Conservation (phyloP, 2,888 invertebrate genomes). For the Axea sp. region DNA sequence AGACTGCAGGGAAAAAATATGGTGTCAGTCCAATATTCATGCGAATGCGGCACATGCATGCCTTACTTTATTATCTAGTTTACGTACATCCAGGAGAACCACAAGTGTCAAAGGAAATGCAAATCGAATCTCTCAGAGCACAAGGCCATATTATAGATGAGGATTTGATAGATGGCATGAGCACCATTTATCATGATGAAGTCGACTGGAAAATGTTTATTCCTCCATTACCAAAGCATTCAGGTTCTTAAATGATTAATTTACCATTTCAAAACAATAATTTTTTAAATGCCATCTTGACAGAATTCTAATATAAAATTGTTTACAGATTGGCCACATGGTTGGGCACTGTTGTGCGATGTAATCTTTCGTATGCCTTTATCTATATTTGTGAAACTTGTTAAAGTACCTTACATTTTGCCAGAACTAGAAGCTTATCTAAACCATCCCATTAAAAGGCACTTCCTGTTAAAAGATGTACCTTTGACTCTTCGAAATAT, state of each 20-base stretch:
- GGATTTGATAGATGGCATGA: constrained; percentile 79
- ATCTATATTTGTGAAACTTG: constrained; percentile 84
- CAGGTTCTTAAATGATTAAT: constrained; percentile 71
- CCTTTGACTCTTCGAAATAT: constrained; percentile 81
- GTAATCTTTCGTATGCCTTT: constrained; percentile 85
- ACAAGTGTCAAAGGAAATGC: constrained; percentile 65
- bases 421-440: constrained; percentile 82
- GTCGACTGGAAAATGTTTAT: constrained; percentile 87
- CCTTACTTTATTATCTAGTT: constrained; percentile 85
- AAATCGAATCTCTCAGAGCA: constrained; percentile 68
- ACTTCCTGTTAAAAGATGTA: constrained; percentile 83
- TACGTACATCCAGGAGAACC: constrained; percentile 81
- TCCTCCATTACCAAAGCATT: constrained; percentile 83
- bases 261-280: neutral
- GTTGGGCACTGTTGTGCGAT: constrained; percentile 87
- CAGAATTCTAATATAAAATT: neutral
- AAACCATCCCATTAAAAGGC: constrained; percentile 84
- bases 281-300: too few species aligned
- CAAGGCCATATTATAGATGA: constrained; percentile 74
- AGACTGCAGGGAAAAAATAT: constrained; percentile 78
- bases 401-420: constrained; percentile 82
- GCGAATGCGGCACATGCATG: constrained; percentile 84
- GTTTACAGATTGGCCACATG: constrained; percentile 80
- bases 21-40: constrained; percentile 84
- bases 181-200: constrained; percentile 80